Conservation (phyloP, 2,113 vertebrate genomes). For the Hippocampus guttulatus region DNA sequence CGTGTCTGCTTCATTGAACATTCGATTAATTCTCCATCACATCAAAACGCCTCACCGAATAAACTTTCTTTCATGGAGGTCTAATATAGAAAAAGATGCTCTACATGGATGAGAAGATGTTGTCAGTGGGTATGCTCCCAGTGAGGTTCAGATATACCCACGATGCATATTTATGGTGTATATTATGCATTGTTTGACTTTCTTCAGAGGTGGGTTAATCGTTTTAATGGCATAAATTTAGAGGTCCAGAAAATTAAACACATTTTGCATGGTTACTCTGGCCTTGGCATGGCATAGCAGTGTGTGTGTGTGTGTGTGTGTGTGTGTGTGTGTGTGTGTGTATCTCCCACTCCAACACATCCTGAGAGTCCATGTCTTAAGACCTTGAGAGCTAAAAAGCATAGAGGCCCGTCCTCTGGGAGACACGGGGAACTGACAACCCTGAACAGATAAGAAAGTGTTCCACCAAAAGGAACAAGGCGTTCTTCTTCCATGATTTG, state of each 20-base stretch:
- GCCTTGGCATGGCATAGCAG: slow-evolving; percentile 65
- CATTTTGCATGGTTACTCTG: slow-evolving; percentile 41
- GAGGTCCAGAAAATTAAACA: slow-evolving; percentile 22
- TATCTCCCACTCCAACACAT: slow-evolving; percentile 55
- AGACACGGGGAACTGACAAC: slow-evolving; percentile 55
- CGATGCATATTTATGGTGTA: neutral
- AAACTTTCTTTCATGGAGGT: no score
- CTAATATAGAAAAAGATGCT: no score
- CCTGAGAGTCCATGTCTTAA: slow-evolving; percentile 79
- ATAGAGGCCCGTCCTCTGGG: slow-evolving; percentile 64
- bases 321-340: slow-evolving; percentile 22
- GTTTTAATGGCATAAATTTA: slow-evolving; percentile 7
- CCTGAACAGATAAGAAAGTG: slow-evolving; percentile 75
- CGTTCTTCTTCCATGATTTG: slow-evolving; percentile 64
- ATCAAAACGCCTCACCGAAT: no score
- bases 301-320: slow-evolving; percentile 25
- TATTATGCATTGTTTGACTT: neutral
- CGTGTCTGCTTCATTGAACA: neutral
- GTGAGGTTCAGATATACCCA: neutral
- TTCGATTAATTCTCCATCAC: neutral
- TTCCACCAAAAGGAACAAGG: slow-evolving; percentile 67
- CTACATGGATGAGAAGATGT: no score
- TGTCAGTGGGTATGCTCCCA: neutral
- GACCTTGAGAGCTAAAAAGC: slow-evolving; percentile 79
- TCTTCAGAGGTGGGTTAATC: neutral